These are phyloP conservation scores for Gracilinanus agilis DNA, from an alignment of 2,113 vertebrate species.

Conservation along the genomic window DNA sequence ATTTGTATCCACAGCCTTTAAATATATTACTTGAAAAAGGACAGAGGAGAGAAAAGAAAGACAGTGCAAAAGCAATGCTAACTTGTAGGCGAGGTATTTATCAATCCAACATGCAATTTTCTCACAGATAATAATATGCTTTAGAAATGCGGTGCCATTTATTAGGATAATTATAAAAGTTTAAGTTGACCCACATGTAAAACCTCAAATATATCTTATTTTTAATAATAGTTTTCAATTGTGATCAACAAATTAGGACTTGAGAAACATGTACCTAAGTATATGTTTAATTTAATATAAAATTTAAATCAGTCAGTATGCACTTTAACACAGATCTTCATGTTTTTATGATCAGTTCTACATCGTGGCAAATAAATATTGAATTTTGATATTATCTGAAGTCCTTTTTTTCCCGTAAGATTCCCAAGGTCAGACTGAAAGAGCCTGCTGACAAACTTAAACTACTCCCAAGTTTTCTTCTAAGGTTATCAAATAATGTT, in stretches of 20 bases:
- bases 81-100: conserved; percentile 67
- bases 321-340: no score
- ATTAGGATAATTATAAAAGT: conserved; percentile 70
- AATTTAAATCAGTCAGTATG: no score
- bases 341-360: no score
- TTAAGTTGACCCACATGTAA: conserved; percentile 60
- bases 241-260: conserved; percentile 38
- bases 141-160: conserved; percentile 76
- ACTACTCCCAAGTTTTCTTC: no score
- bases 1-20: conserved; percentile 87
- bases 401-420: no score
- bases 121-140: conserved; percentile 76
- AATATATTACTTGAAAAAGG: conserved; percentile 79
- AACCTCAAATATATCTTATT: neutral
- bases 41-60: conserved; percentile 72
- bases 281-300: conserved; percentile 55
- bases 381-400: no score
- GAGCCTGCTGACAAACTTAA: no score
- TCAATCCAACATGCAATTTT: conserved; percentile 74
- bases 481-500: no score
- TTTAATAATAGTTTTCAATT: conserved; percentile 56
- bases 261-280: conserved; percentile 51
- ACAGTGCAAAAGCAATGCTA: conserved; percentile 55
- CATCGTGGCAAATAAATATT: no score
- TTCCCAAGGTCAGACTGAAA: no score